Evolutionary conservation across 2,888 invertebrate genomes (phyloP).

Genomic region (Hipparchia sbordonii): DNA sequence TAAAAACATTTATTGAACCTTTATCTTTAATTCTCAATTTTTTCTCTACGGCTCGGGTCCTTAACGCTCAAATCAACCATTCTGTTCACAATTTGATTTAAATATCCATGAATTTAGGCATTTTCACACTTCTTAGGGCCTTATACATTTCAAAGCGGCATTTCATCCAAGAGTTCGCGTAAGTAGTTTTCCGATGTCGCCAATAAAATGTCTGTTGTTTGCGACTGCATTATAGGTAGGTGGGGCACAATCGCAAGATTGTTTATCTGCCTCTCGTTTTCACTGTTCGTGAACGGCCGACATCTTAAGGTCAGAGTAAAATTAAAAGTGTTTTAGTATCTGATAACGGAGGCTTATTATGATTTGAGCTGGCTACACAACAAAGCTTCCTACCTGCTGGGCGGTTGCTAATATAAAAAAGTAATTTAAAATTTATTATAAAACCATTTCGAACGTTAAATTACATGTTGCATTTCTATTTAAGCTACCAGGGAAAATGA

Average conservation of each 20-base stretch:
- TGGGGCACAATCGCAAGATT: slow-evolving; percentile 69
- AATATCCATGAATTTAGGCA: too few relatives aligned
- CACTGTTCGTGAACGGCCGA: slow-evolving; percentile 75
- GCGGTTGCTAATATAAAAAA: slow-evolving; percentile 32
- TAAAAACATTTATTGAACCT: too few relatives aligned
- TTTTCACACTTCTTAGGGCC: too few relatives aligned
- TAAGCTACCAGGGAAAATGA: neutral
- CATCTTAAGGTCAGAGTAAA: slow-evolving; percentile 75
- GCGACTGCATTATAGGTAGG: slow-evolving; percentile 50
- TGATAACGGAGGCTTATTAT: slow-evolving; percentile 75
- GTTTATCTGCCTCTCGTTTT: slow-evolving; percentile 78
- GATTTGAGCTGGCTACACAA: slow-evolving; percentile 56
- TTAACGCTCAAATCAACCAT: too few relatives aligned
- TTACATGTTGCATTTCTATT: slow-evolving; percentile 19
- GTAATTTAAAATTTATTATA: slow-evolving; percentile 29
- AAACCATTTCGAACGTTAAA: neutral
- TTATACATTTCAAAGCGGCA: too few relatives aligned
- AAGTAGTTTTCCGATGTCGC: neutral
- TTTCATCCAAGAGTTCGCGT: neutral
- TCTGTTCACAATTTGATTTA: too few relatives aligned
- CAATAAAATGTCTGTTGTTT: slow-evolving; percentile 30
- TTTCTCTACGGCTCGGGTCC: too few relatives aligned
- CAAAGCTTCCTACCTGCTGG: slow-evolving; percentile 60
- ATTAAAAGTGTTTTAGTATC: slow-evolving; percentile 81
- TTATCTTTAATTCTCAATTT: too few relatives aligned